These are phyloP conservation scores for Drosophila triauraria DNA, from an alignment of 1,140 invertebrate species.

Conservation along the genomic window DNA sequence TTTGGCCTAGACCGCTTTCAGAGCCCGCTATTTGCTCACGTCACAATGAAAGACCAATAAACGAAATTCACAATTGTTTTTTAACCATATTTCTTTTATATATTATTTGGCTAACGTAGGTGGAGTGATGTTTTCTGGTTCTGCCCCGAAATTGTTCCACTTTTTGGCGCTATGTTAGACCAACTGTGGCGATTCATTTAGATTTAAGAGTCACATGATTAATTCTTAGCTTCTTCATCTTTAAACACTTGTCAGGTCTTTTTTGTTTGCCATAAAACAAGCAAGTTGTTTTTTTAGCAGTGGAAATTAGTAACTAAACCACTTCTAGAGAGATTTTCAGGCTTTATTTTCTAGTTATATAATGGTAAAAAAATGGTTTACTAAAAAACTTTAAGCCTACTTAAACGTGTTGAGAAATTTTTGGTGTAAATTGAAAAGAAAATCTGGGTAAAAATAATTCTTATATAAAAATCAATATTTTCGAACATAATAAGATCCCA, in stretches of 20 bases:
- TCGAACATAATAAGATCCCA: too few species aligned
- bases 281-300: neutral
- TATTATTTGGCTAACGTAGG: too few species aligned
- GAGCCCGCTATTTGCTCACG: neutral
- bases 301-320: neutral
- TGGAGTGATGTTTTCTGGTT: neutral
- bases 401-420: too few species aligned
- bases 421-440: too few species aligned
- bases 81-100: neutral
- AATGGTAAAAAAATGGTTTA: neutral
- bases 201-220: neutral
- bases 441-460: too few species aligned
- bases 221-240: neutral
- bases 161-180: neutral
- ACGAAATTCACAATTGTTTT: neutral
- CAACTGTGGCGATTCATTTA: conserved; percentile 4
- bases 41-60: neutral
- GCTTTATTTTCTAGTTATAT: neutral
- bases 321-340: neutral
- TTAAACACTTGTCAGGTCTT: conserved; percentile 2
- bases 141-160: neutral
- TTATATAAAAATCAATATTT: too few species aligned
- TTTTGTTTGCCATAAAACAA: neutral
- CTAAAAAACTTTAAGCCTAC: too few species aligned
- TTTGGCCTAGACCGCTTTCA: neutral